Conservation (phyloP, 2,888 invertebrate species). For the Smittia sp. region DNA sequence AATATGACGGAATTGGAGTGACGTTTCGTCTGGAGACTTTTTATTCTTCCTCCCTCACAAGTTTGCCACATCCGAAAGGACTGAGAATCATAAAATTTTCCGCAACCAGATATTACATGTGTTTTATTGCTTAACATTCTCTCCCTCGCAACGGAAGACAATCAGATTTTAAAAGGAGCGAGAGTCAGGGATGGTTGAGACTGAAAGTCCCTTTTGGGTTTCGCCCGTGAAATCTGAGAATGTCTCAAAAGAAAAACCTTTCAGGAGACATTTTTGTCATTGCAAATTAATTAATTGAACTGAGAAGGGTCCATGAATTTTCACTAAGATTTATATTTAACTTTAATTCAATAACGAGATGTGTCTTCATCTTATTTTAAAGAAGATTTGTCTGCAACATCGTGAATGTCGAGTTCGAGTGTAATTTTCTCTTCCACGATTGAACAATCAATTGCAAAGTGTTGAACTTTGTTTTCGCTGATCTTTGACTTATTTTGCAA, state of each 20-base stretch:
- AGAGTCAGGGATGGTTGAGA: neutral
- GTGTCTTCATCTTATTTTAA: neutral
- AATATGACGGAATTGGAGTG: no score
- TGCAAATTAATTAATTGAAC: slow-evolving; percentile 40
- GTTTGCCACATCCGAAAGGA: neutral
- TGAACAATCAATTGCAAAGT: no score
- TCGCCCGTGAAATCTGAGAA: slow-evolving; percentile 29
- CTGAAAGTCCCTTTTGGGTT: neutral
- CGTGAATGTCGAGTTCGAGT: no score
- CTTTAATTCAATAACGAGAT: slow-evolving; percentile 30
- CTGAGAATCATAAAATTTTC: slow-evolving; percentile 29
- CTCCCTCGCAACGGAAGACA: neutral
- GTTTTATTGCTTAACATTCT: slow-evolving; percentile 18
- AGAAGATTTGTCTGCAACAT: neutral
- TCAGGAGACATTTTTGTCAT: slow-evolving; percentile 14
- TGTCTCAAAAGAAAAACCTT: slow-evolving; percentile 19
- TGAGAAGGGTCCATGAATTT: slow-evolving; percentile 14
- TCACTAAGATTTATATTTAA: slow-evolving; percentile 30
- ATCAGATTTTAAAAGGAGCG: slow-evolving; percentile 24
- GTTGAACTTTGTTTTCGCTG: no score
- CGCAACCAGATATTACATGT: slow-evolving; percentile 32
- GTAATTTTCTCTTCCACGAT: no score
- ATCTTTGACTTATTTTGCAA: no score
- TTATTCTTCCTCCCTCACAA: neutral
- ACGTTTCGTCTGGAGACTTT: neutral